Base-by-base conservation (phyloP, 2,113 vertebrate genomes). In the Tinamus guttatus region DNA sequence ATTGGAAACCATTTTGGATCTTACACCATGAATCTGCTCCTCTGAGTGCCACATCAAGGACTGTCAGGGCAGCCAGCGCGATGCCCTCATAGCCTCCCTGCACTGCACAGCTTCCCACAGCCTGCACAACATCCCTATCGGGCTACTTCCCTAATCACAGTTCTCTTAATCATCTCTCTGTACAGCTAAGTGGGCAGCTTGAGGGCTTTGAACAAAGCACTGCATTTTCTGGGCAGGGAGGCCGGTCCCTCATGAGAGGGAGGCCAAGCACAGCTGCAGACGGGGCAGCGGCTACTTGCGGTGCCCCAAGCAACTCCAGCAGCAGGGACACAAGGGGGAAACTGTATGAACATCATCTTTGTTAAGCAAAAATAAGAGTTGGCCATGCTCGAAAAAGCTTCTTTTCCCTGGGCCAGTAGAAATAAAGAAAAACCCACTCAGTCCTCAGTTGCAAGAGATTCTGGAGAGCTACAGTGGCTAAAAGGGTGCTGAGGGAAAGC, bases 111-210 rank as follows among this genome's bases (percentile, higher is more conserved):
- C 63, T 85, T 36, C 32, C 20, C 27, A 21, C 36, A 87, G 80
- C 28, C 87, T 49, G 16, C 12, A 81, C 34, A 85, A 91, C 47
- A 16, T 13, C 45, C 63, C 95, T 96, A 97, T 97, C 96, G 38
- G 32, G 38, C 84, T 64, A 92, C 91, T 96, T 90, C n/a, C 51
- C 81, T 86, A 97, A 97, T 97, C 97, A 74, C 18, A 7, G 13
- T 71, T 82, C 63, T 69, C 67, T 84, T 75, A 81, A 83, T 14
- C 52, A 58, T 15, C 92, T 86, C 85, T 94, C 70, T 32, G 43
- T 3, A 14, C 20, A 84, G 78, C 21, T 71, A 91, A 97, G 94
- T 87, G 38, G 58, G 90, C 67, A 5, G 0, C 6, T 77, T 32
- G 11, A 52, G 75, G 56, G 38, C 51, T 78, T 34, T 34, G 38